These are phyloP conservation scores for Python bivittatus DNA, from an alignment of 2,113 vertebrate species.

Conservation along the genomic window DNA sequence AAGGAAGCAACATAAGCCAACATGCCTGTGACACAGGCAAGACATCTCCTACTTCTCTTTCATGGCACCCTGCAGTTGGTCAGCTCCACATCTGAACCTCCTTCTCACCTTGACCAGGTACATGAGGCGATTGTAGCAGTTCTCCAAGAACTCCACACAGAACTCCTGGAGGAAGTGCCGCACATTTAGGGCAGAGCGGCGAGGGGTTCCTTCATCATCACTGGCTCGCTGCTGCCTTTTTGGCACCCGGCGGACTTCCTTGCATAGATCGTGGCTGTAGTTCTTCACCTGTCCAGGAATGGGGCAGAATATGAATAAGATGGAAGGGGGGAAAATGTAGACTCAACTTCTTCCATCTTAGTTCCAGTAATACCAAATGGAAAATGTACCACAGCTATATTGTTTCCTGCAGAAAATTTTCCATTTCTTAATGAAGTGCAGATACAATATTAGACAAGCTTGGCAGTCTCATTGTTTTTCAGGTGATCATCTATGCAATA, in stretches of 20 bases:
- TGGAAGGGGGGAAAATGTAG: too few species aligned
- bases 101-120: slow-evolving; percentile 88
- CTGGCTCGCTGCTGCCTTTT: slow-evolving; percentile 77
- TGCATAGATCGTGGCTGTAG: slow-evolving; percentile 88
- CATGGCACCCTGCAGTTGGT: too few species aligned
- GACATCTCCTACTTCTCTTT: background rate
- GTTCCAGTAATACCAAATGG: background rate
- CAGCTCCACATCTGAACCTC: background rate
- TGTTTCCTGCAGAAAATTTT: background rate
- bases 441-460: background rate
- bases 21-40: background rate
- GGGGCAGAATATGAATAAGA: fast-evolving
- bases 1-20: too few species aligned
- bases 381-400: background rate
- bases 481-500: background rate
- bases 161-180: slow-evolving; percentile 89
- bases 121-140: slow-evolving; percentile 96
- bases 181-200: slow-evolving; percentile 88
- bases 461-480: background rate
- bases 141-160: slow-evolving; percentile 90
- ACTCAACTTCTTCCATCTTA: background rate
- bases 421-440: background rate
- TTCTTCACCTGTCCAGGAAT: slow-evolving; percentile 79
- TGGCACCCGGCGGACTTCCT: slow-evolving; percentile 81
- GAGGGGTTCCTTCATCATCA: slow-evolving; percentile 70